phyloP scores from a whole-genome alignment of 2,888 invertebrate species.

The Pyrrhosoma nymphula region DNA sequence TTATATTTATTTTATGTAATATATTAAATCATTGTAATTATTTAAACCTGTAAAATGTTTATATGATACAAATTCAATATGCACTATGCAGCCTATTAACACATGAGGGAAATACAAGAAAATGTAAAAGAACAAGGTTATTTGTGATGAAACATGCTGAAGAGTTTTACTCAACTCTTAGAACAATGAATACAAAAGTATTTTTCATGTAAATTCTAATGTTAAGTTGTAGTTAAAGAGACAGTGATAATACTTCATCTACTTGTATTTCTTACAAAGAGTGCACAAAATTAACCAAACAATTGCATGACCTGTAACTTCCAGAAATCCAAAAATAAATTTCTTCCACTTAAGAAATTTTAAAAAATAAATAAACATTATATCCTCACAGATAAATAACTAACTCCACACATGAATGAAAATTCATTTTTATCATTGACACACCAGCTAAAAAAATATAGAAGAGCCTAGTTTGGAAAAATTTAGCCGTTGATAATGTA shows the following conservation, averaged over 20 bases:
- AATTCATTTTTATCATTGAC: conserved; percentile 48
- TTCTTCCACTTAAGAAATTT: background rate
- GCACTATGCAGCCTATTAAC: conserved; percentile 29
- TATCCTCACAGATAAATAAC: conserved; percentile 26
- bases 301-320: background rate
- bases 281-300: conserved; percentile 58
- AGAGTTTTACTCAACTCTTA: conserved; percentile 35
- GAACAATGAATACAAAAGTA: conserved; percentile 48
- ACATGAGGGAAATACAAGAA: conserved; percentile 11
- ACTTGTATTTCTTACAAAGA: background rate
- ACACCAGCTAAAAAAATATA: background rate
- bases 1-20: conserved; percentile 24
- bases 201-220: conserved; percentile 14
- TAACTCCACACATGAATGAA: conserved; percentile 44
- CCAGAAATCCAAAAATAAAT: background rate
- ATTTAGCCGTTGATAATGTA: background rate
- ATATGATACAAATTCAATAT: conserved; percentile 36
- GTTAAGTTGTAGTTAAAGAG: conserved; percentile 25
- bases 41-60: conserved; percentile 38
- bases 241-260: conserved; percentile 45
- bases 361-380: conserved; percentile 14
- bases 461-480: background rate
- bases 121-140: conserved; percentile 38
- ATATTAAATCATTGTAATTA: conserved; percentile 49
- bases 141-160: conserved; percentile 42